Evolutionary conservation across 1,140 invertebrate species (phyloP).

Genomic region (Leptinotarsa lineolata): DNA sequence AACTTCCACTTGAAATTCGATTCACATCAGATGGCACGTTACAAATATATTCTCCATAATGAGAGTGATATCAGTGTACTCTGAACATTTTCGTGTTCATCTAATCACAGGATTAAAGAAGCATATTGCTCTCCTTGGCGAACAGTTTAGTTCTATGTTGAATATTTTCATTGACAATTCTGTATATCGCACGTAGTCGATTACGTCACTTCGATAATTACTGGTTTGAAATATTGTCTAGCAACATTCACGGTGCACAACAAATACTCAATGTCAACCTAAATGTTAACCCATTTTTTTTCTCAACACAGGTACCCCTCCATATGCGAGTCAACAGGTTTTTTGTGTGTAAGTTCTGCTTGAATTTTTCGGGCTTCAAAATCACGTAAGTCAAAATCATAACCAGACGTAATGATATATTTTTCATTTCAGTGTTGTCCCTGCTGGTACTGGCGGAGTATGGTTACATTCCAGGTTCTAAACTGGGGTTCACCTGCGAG

Average conservation of each 20-base stretch:
- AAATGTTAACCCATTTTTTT: slow-evolving; percentile 17
- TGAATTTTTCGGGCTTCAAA: not conserved
- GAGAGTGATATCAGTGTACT: too few species aligned
- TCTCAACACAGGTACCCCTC: slow-evolving; percentile 17
- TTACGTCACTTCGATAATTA: not conserved
- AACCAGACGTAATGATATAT: not conserved
- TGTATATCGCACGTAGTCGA: not conserved
- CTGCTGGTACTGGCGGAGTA: slow-evolving; percentile 57
- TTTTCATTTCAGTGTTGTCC: slow-evolving; percentile 44
- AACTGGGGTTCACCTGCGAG: slow-evolving; percentile 65
- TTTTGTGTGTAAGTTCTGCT: slow-evolving; percentile 29
- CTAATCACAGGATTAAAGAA: too few species aligned
- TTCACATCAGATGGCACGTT: too few species aligned
- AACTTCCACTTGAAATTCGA: too few species aligned
- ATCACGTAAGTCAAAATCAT: not conserved
- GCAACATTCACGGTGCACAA: not conserved
- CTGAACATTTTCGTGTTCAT: too few species aligned
- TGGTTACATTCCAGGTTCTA: slow-evolving; percentile 59
- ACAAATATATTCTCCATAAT: too few species aligned
- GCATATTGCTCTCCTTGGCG: too few species aligned
- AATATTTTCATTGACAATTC: not conserved
- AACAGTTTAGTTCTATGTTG: too few species aligned
- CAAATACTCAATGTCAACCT: not conserved
- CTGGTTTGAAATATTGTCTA: not conserved
- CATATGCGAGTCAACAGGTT: slow-evolving; percentile 32